Evolutionary conservation across 2,888 invertebrate species (phyloP), one percentile per base, ranked within the genome.

Genomic region (Panopea generosa): DNA sequence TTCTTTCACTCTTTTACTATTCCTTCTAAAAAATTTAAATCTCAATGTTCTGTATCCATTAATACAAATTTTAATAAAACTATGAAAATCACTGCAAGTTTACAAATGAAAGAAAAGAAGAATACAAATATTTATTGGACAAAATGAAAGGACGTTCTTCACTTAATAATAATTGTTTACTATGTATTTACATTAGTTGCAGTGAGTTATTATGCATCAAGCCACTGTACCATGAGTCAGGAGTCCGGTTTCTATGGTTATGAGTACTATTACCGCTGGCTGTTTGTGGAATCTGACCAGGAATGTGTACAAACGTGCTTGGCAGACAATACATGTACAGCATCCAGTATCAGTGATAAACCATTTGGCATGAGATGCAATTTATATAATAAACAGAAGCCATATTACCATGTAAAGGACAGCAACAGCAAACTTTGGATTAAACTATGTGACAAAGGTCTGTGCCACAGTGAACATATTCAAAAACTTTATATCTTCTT

Each of bases 301-400:
- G 62, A 62, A n/a, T 62, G 62, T 52, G 22, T 33, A 38, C 20
- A 33, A 2, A 18, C 20, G 24, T 62, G 62, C 38, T 16, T 22
- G 24, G 18, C 2, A 4, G 50, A 50, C 40, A 52, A 52, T 16
- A 38, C 24, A 9, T 62, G 62, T 40, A 27, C 14, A 16, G 52
- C 52, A 3, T 49, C 62, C 11, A 62, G 62, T 38, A 38, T 20
- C 38, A 50, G 50, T 38, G 52, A 62, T 18, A 29, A 50, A 22
- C 62, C 62, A 38, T 62, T 52, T 62, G 62, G 62, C 33, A 18
- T 20, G 52, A 45, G 62, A 38, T 62, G 62, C 38, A 50, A n/a
- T 14, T 33, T 62, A 40, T 52, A 62, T 24, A 52, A 33, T 40
- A 62, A 52, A 22, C 27, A 33, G 2, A 62, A 62, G 40, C 29